Evolutionary conservation across 2,888 invertebrate species (phyloP).

Genomic region (Eupithecia dodoneata): DNA sequence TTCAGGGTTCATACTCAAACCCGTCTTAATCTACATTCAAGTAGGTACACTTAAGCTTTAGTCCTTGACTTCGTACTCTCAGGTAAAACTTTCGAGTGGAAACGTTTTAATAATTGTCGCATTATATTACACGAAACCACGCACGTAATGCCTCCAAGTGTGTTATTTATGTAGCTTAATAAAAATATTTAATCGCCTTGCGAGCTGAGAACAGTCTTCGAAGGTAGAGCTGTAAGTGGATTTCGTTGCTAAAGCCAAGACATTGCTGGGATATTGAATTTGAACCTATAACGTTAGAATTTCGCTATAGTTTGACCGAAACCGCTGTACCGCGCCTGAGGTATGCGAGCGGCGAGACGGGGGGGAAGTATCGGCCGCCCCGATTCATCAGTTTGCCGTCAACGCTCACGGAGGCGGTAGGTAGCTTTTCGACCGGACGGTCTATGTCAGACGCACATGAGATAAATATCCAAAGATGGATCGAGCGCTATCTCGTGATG

Average conservation of each 20-base stretch:
- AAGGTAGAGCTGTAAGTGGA: slow-evolving; percentile 35
- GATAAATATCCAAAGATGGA: too few relatives aligned
- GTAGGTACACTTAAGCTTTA: neutral
- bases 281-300: neutral
- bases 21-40: neutral
- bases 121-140: slow-evolving; percentile 58
- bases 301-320: neutral
- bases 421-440: too few relatives aligned
- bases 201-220: slow-evolving; percentile 38
- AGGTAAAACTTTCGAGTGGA: slow-evolving; percentile 38
- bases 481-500: too few relatives aligned
- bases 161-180: slow-evolving; percentile 48
- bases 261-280: slow-evolving; percentile 1
- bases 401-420: too few relatives aligned
- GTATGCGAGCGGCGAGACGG: too few relatives aligned
- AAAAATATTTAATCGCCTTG: slow-evolving; percentile 40
- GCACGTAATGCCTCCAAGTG: slow-evolving; percentile 58
- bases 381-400: too few relatives aligned
- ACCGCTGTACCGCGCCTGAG: too few relatives aligned
- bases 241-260: slow-evolving; percentile 19
- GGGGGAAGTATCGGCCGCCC: too few relatives aligned
- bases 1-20: neutral
- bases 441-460: too few relatives aligned
- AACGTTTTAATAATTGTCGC: slow-evolving; percentile 52
- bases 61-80: slow-evolving; percentile 14